Evolutionary conservation across 2,113 vertebrate genomes (phyloP), one percentile per base, ranked within the genome.

Genomic region (Dryoscopus gambensis): DNA sequence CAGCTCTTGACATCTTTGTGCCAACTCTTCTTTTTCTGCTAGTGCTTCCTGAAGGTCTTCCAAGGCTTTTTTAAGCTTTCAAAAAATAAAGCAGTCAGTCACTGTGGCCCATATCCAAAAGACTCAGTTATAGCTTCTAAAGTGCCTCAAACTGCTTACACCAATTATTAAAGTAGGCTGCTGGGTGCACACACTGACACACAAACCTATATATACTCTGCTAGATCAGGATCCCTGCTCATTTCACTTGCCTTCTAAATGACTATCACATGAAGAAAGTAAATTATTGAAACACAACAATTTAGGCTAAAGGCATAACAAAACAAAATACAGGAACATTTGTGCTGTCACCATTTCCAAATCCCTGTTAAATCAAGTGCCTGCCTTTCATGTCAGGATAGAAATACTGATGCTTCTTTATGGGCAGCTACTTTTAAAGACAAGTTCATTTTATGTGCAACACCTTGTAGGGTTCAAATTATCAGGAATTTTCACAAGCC

Each of bases 1-100:
- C 35, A 99, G 97, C 95, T 99, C 99, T 95, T 99, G 98, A 88
- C 99, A 99, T 86, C 99, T 98, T 64, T 99, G 99, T 33, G 98
- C 98, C 55, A 99, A 89, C 31, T 99, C 98, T 53, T 99, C 99
- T 96, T 99, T 99, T 95, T 99, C 99, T 83, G 98, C 93, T 49
- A 98, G 70, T 47, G 98, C 98, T 84, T 98, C 98, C 71, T 98
- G 93, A 77, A 99, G 98, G 30, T 99, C 98, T 94, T 99, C 99
- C 28, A 99, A 90, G 42, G 98, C 97, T 97, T 98, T 99, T 97
- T 99, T 99, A 93, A 99, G 98, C 99, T 99, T 93, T 39, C 80
- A 97, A 59, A 96, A 92, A 87, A 93, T 8, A 81, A 64, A 35
- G 35, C 3, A 65, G 13, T 67, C 35, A 89, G 21, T 68, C 55